phyloP scores from a whole-genome alignment of 2,888 invertebrate genomes.

The Oligia latruncula region DNA sequence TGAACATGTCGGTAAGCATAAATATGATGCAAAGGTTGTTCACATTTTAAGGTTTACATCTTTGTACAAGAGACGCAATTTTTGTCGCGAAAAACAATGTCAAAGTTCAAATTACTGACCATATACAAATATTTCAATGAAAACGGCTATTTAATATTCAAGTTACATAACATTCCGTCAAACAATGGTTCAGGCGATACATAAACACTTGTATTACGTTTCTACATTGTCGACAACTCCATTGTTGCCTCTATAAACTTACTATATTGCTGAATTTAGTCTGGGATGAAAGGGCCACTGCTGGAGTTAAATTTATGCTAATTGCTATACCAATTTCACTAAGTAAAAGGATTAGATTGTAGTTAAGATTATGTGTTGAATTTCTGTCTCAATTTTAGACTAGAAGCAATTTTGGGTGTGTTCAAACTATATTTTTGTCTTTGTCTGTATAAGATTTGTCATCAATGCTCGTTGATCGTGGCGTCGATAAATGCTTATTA shows the following conservation, averaged over 20 bases:
- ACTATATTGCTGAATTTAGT: constrained; percentile 48
- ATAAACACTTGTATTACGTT: constrained; percentile 52
- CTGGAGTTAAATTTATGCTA: constrained; percentile 57
- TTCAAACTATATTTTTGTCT: constrained; percentile 4
- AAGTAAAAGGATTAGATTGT: constrained; percentile 59
- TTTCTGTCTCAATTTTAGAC: constrained; percentile 30
- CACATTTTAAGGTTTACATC: background rate
- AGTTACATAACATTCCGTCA: constrained; percentile 62
- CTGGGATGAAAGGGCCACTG: constrained; percentile 53
- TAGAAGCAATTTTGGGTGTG: background rate
- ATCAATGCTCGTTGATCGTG: background rate
- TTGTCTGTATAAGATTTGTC: constrained; percentile 10
- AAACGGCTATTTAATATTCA: constrained; percentile 63
- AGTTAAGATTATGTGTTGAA: constrained; percentile 54
- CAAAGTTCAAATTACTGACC: constrained; percentile 48
- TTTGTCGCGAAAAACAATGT: constrained; percentile 37
- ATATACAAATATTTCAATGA: constrained; percentile 45
- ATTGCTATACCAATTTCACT: constrained; percentile 57
- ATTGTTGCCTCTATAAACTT: constrained; percentile 61
- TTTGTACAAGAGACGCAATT: background rate
- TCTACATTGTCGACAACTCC: constrained; percentile 47
- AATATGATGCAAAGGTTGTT: background rate
- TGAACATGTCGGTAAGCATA: background rate
- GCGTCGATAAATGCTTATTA: background rate
- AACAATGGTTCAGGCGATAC: constrained; percentile 65